A percentile compares a stretch with the other conserved stretches of the same genome.
Conservation (phyloP, 1,140 invertebrate species). For the Papilio xuthus region DNA sequence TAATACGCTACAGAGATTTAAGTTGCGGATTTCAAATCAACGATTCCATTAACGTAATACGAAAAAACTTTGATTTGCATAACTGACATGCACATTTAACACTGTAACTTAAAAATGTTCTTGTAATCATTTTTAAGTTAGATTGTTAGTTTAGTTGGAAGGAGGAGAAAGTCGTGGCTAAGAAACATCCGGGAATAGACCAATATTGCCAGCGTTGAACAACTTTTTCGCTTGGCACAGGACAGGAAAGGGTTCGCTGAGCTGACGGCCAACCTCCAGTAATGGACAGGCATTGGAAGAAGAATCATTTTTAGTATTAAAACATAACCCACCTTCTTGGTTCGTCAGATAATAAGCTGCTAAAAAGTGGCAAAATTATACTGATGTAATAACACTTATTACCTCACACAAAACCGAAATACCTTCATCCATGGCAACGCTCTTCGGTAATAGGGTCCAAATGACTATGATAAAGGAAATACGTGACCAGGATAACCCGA, state of each 20-base stretch:
- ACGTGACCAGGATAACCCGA: conserved; percentile 38
- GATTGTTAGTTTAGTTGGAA: too few species aligned
- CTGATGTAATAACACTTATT: not conserved
- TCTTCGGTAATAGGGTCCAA: conserved; percentile 17
- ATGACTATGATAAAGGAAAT: conserved; percentile 34
- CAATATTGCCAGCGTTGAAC: too few species aligned
- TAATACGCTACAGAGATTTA: not conserved
- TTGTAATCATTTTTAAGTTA: too few species aligned
- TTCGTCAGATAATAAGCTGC: not conserved
- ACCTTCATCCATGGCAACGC: not conserved
- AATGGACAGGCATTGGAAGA: too few species aligned
- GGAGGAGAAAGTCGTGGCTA: too few species aligned
- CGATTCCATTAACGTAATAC: not conserved
- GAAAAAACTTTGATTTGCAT: not conserved
- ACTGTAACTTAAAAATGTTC: too few species aligned
- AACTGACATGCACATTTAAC: too few species aligned
- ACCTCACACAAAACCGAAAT: not conserved
- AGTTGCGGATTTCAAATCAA: not conserved
- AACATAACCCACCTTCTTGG: not conserved
- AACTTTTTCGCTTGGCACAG: too few species aligned
- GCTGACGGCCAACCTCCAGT: too few species aligned
- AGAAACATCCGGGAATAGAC: too few species aligned
- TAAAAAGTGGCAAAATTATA: not conserved
- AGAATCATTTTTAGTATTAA: not conserved
- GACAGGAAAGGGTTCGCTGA: too few species aligned